Evolutionary conservation across 2,888 invertebrate species (phyloP).

Genomic region (Gortyna flavago): DNA sequence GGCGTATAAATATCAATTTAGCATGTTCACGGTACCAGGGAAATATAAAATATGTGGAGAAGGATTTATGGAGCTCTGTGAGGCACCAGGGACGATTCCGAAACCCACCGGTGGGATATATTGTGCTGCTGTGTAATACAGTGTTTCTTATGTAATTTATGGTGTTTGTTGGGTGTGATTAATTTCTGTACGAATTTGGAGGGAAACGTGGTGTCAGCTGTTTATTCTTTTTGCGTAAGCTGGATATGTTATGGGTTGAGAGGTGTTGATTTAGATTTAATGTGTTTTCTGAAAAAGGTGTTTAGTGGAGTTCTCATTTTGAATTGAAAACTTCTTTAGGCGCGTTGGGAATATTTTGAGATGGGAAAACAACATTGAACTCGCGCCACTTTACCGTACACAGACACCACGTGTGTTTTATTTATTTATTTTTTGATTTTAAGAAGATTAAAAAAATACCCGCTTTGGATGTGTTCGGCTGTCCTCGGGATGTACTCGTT

Average conservation of each 20-base stretch:
- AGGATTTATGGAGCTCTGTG: constrained; percentile 59
- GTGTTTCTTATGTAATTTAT: constrained; percentile 66
- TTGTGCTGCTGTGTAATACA: constrained; percentile 62
- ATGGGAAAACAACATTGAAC: no score
- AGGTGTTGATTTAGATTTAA: not conserved
- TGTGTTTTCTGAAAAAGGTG: constrained; percentile 1
- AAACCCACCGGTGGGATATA: constrained; percentile 58
- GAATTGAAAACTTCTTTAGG: no score
- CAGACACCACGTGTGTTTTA: no score
- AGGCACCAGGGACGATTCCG: constrained; percentile 61
- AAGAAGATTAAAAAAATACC: no score
- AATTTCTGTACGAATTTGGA: constrained; percentile 56
- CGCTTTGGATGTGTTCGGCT: no score
- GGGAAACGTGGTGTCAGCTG: constrained; percentile 48
- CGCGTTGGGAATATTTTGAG: no score
- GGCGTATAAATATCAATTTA: constrained; percentile 79
- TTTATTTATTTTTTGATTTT: no score
- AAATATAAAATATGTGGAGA: constrained; percentile 77
- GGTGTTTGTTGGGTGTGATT: constrained; percentile 62
- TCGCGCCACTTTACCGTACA: no score
- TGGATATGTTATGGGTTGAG: constrained; percentile 1
- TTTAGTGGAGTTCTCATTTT: not conserved
- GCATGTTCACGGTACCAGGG: constrained; percentile 71
- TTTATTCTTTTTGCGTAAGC: constrained; percentile 35
- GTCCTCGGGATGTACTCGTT: no score